Base-by-base conservation (phyloP, 2,113 vertebrate species). In the Vulpes vulpes region DNA sequence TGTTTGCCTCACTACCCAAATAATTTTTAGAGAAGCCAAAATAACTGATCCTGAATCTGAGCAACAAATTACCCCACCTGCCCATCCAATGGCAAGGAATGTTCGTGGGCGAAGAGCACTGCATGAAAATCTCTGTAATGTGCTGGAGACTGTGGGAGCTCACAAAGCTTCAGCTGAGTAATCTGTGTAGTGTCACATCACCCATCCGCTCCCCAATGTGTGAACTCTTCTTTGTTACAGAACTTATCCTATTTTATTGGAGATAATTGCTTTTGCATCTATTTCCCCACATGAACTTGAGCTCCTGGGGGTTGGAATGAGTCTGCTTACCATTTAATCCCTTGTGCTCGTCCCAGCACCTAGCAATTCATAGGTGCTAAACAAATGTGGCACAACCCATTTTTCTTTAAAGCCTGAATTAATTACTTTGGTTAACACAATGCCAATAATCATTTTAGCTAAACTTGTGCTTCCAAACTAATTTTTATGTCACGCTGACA, bases 21-120 rank as follows among this genome's bases (percentile, higher is more conserved):
- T 92, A 78, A 86, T 73, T 71, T 91, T 87, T 89, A 88, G 2
- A 55, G 84, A 90, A 94, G 23, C 35, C 94, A 87, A 94, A 79
- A 35, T 78, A 93, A 84, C 35, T 78, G 65, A 59, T 60, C 87
- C 67, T 62, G 17, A 69, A 20, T 65, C 71, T 43, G 9, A 94
- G 49, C n/a, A 71, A 74, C 10, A 64, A 60, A 73, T 97, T 79
- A 80, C 9, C 38, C 38, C 79, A 96, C 60, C 51, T 11, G 1
- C 84, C 35, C 22, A 83, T 11, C 32, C 6, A 49, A 85, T 15
- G 22, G 30, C 8, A 38, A 83, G 53, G 10, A 38, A 91, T 85
- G 73, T 89, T 91, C 67, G 51, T 5, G 35, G 60, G 19, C 25
- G 49, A 74, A 83, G 69, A 94, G 8, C 25, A 32, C 5, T 38